Base-by-base conservation (phyloP, 1,140 invertebrate genomes). In the Heterodera schachtii region DNA sequence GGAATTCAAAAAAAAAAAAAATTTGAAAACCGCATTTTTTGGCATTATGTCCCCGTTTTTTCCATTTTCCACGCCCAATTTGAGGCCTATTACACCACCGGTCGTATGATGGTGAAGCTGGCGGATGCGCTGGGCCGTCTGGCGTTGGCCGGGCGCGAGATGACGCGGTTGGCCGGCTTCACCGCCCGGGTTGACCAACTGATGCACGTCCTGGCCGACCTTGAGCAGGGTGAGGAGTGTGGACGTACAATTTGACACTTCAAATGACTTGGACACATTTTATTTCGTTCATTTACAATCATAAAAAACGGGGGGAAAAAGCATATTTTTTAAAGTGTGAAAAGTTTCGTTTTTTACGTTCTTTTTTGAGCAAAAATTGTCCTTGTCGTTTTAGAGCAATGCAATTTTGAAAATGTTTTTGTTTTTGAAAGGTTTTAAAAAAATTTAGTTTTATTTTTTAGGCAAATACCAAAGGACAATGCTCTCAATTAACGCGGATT, bases 101-200 rank as follows among this genome's bases (percentile, higher is more conserved):
- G 97, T 0, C 92, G 96, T 19, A 98, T 98, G 96, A 92, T 98
- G 87, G 93, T 98, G 3, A 96, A 97, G 90, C 92, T 98, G 91
- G 96, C 96, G 1, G 96, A 98, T 92, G 96, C 96, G 47, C 96
- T 98, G 86, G 97, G 96, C 8, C 93, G 96, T 67, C 91, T 98
- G 43, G 95, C 98, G 7, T 90, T 98, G 71, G 96, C 96, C 46
- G 96, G 96, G 3, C 92, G 96, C 83, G 97, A 99, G 91, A 92
- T 98, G 91, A 97, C 95, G 7, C 92, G 95, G 86, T 90, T 98
- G 73, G 95, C 96, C 60, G 97, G 96, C 3, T 96, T 96, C 86
- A 98, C 97, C 3, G 93, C 95, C 0, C 91, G 97, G 78, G 95
- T 99, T 11, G 96, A 94, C 16, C 94, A 97, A 87, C 92, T 98